These are phyloP conservation scores for Macropis europaea DNA, from an alignment of 2,888 invertebrate species.

Conservation along the genomic window DNA sequence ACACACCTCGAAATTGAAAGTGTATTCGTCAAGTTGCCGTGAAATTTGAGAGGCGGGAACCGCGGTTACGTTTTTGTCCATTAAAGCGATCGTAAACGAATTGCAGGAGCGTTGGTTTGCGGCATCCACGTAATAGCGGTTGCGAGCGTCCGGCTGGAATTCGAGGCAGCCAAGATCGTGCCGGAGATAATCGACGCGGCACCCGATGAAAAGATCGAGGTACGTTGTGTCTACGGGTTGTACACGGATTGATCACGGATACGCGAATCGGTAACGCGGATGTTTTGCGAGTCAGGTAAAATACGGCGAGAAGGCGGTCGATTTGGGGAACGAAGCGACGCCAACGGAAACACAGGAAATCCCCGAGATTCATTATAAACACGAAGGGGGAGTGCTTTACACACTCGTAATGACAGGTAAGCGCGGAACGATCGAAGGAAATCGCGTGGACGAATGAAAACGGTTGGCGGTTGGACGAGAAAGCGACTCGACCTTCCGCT, in stretches of 20 bases:
- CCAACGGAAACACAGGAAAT: slow-evolving; percentile 73
- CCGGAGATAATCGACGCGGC: slow-evolving; percentile 74
- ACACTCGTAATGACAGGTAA: slow-evolving; percentile 76
- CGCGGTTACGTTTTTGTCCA: no score
- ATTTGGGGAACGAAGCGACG: slow-evolving; percentile 74
- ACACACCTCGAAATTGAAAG: no score
- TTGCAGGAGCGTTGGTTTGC: slow-evolving; percentile 65
- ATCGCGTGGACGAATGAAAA: no score
- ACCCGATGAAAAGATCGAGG: slow-evolving; percentile 74
- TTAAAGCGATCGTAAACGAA: not conserved
- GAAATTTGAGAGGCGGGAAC: no score
- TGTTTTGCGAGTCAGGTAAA: slow-evolving; percentile 65
- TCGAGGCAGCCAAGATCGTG: slow-evolving; percentile 73
- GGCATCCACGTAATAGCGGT: slow-evolving; percentile 52
- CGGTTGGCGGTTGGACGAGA: not conserved
- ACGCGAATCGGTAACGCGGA: not conserved
- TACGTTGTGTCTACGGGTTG: no score
- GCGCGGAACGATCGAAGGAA: no score
- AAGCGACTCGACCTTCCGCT: slow-evolving; percentile 8
- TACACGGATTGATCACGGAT: no score
- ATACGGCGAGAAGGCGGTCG: slow-evolving; percentile 71
- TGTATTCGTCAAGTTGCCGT: no score
- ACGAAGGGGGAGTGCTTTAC: slow-evolving; percentile 77
- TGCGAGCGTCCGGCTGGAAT: slow-evolving; percentile 71
- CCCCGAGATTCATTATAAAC: slow-evolving; percentile 76